phyloP scores from a whole-genome alignment of 2,797 vertebrate species.

The Microcaecilia unicolor region DNA sequence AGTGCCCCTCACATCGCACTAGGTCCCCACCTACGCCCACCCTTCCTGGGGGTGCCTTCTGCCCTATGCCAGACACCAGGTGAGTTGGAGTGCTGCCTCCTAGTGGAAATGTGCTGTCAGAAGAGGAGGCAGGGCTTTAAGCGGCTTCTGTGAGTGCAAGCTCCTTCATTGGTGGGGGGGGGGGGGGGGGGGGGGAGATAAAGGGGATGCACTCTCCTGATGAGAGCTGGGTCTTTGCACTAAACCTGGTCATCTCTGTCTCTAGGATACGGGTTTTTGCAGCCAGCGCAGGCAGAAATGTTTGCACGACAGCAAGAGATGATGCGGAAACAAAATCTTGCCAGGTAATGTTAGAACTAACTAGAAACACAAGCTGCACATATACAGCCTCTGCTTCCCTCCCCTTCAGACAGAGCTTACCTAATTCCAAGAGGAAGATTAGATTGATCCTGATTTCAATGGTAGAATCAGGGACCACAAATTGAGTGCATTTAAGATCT shows the following conservation, averaged over 20 bases:
- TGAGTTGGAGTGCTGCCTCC: too few species aligned
- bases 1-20: conserved; percentile 86
- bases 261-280: conserved; percentile 86
- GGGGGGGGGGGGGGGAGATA: too few species aligned
- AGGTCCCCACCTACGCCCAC: conserved; percentile 85
- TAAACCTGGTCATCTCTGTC: not conserved
- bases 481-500: too few species aligned
- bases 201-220: not conserved
- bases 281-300: conserved; percentile 86
- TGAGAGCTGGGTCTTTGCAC: not conserved
- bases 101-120: too few species aligned
- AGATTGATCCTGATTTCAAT: too few species aligned
- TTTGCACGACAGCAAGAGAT: conserved; percentile 92
- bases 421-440: too few species aligned
- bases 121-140: too few species aligned
- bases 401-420: not conserved
- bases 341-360: too few species aligned
- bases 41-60: conserved; percentile 86
- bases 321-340: conserved; percentile 88
- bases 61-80: conserved; percentile 89
- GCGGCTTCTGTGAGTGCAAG: too few species aligned
- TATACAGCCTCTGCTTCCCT: not conserved
- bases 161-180: too few species aligned
- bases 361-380: rapidly evolving
- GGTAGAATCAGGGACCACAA: too few species aligned